Percentiles rank a stretch among this genome's conserved stretches.
phyloP scores from a whole-genome alignment of 2,888 invertebrate species.

The Eupithecia pulchellata region DNA sequence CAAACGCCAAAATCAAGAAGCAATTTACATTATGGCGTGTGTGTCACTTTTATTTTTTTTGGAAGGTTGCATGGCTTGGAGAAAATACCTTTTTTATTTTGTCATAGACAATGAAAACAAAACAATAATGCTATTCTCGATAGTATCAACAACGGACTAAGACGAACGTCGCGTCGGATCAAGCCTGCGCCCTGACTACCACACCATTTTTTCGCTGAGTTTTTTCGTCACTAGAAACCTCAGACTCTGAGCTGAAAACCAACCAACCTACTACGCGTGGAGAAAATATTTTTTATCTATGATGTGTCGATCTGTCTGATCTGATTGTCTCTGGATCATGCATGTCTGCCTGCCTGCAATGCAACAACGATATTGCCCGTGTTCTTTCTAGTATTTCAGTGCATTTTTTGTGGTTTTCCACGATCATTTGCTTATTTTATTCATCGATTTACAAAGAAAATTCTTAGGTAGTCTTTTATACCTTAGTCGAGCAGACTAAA shows the following conservation, averaged over 20 bases:
- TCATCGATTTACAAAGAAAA: constrained; percentile 10
- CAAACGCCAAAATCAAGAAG: constrained; percentile 83
- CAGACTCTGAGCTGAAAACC: no score
- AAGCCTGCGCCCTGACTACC: no score
- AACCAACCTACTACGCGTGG: no score
- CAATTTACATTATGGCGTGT: constrained; percentile 86
- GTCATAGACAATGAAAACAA: constrained; percentile 18
- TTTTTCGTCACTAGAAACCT: background rate
- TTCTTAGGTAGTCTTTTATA: background rate
- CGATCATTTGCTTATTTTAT: constrained; percentile 19
- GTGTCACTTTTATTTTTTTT: constrained; percentile 81
- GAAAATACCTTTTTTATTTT: constrained; percentile 18
- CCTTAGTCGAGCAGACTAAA: constrained; percentile 12
- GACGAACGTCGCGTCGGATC: background rate
- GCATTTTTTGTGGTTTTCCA: constrained; percentile 12
- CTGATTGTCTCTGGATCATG: background rate
- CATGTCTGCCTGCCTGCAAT: constrained; percentile 27
- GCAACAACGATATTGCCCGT: constrained; percentile 25
- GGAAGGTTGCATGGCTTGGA: constrained; percentile 55
- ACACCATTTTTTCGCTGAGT: no score
- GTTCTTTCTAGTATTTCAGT: constrained; percentile 26
- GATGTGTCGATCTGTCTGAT: background rate
- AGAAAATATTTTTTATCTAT: background rate
- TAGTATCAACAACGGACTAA: background rate
- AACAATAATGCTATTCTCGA: constrained; percentile 17